A percentile compares a stretch with the other conserved stretches of the same genome.
Evolutionary conservation across 2,888 invertebrate genomes (phyloP).

Genomic region (Volucella zonaria): DNA sequence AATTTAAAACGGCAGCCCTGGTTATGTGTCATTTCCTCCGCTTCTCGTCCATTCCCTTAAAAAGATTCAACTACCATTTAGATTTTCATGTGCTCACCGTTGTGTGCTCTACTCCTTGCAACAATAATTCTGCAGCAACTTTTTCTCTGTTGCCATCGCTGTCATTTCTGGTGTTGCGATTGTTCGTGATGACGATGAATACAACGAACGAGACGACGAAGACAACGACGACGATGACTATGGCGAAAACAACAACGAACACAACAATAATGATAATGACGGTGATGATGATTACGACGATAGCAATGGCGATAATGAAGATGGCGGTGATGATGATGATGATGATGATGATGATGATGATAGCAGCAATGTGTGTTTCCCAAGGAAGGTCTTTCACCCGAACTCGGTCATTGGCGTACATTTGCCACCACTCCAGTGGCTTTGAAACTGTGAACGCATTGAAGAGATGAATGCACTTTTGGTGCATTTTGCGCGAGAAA

Average conservation of each 20-base stretch:
- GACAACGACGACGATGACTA: conserved; percentile 47
- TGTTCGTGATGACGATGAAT: conserved; percentile 21
- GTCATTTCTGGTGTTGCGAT: conserved; percentile 10
- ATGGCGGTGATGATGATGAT: conserved; percentile 78
- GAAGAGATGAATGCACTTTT: conserved; percentile 74
- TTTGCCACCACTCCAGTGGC: conserved; percentile 77
- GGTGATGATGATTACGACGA: conserved; percentile 43
- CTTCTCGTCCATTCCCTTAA: background rate
- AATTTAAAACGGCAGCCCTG: too few species aligned
- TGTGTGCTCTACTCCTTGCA: conserved; percentile 10
- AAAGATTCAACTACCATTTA: conserved; percentile 18
- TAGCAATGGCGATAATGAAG: conserved; percentile 68
- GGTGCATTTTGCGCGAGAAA: conserved; percentile 70
- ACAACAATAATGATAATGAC: conserved; percentile 8
- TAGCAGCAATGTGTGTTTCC: conserved; percentile 76
- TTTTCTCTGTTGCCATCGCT: background rate
- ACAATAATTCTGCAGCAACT: conserved; percentile 34
- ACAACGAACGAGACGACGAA: conserved; percentile 7
- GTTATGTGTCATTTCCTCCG: too few species aligned
- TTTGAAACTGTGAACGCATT: conserved; percentile 73
- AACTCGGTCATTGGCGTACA: conserved; percentile 83
- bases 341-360: conserved; percentile 82
- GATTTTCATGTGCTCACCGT: conserved; percentile 1
- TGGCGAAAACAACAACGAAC: conserved; percentile 27
- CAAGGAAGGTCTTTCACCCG: conserved; percentile 83